Evolutionary conservation across 2,113 vertebrate species (phyloP).

Genomic region (Glaucomys volans): DNA sequence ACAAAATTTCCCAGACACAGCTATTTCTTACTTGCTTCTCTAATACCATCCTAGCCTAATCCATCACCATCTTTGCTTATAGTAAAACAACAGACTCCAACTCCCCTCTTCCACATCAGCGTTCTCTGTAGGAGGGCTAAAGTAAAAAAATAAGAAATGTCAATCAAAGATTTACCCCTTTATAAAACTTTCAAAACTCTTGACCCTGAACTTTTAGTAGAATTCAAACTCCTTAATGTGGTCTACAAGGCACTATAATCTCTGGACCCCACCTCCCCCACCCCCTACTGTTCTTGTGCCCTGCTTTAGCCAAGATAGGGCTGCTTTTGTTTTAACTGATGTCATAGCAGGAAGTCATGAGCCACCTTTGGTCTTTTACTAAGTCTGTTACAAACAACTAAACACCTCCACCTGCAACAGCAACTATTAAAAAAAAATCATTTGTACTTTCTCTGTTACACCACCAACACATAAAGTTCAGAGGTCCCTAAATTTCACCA

Average conservation of each 20-base stretch:
- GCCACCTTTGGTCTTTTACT: not conserved
- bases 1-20: not conserved
- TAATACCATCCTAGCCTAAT: not conserved
- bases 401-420: not conserved
- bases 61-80: not conserved
- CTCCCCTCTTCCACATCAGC: not conserved
- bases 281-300: no score
- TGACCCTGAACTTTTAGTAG: not conserved
- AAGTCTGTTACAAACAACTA: not conserved
- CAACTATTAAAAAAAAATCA: not conserved
- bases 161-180: not conserved
- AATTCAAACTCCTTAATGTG: not conserved
- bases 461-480: not conserved
- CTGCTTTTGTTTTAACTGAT: not conserved
- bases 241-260: not conserved
- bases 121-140: not conserved
- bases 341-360: not conserved
- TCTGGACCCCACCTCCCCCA: no score
- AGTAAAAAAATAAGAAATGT: not conserved
- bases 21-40: not conserved
- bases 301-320: not conserved
- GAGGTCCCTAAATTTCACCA: not conserved
- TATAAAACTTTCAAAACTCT: not conserved
- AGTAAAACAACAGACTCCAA: not conserved
- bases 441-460: not conserved